A percentile compares a stretch with the other conserved stretches of the same genome.
Conservation (phyloP, 1,140 invertebrate genomes). For the Drosophila lini region DNA sequence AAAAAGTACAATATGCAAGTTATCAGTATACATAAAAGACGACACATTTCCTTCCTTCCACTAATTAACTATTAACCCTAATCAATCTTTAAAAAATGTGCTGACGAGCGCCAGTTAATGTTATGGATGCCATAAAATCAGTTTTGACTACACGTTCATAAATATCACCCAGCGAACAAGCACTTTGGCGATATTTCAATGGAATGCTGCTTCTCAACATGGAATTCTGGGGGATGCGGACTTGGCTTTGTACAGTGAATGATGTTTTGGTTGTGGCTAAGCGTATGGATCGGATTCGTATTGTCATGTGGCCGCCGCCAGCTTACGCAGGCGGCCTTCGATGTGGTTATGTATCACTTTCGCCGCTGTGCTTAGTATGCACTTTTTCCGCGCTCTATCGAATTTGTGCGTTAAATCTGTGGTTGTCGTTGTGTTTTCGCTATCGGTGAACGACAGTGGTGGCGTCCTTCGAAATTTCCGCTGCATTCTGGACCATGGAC, state of each 20-base stretch:
- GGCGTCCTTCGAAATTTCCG: conserved; percentile 2
- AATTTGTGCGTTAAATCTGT: not conserved
- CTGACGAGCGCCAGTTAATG: conserved; percentile 36
- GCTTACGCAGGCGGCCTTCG: conserved; percentile 55
- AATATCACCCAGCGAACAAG: conserved; percentile 42
- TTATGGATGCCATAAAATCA: conserved; percentile 56
- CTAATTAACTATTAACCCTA: conserved; percentile 41
- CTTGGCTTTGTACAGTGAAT: conserved; percentile 44
- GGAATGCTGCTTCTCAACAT: conserved; percentile 48
- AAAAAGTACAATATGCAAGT: conserved; percentile 39
- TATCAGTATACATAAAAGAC: conserved; percentile 39
- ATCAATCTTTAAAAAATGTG: conserved; percentile 42
- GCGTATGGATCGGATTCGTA: conserved; percentile 13
- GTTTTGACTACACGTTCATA: conserved; percentile 32
- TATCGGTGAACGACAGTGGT: conserved; percentile 5
- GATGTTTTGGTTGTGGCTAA: conserved; percentile 53
- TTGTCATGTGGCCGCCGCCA: conserved; percentile 57
- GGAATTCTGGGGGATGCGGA: conserved; percentile 34
- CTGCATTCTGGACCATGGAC: conserved; percentile 3
- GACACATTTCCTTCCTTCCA: conserved; percentile 34
- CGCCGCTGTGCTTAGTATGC: conserved; percentile 51
- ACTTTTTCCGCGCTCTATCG: conserved; percentile 17
- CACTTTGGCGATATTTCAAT: conserved; percentile 27
- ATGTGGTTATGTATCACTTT: conserved; percentile 56
- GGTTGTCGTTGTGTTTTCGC: not conserved